phyloP scores from a whole-genome alignment of 2,888 invertebrate genomes.

The Thecocarcelia acutangulata region DNA sequence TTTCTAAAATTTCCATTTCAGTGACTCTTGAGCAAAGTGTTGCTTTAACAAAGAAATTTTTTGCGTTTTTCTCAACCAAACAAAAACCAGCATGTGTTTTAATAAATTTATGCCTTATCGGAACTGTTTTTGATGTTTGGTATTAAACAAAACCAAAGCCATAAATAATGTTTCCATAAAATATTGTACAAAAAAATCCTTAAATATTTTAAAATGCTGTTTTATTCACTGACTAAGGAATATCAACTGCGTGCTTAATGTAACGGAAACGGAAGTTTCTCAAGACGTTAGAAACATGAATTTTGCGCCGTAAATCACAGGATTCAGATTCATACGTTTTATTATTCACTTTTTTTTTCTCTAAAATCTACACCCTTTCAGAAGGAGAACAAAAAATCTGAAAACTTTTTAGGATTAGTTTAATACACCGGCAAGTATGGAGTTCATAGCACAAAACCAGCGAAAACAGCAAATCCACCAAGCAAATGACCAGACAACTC shows the following conservation, averaged over 20 bases:
- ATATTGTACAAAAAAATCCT: not conserved
- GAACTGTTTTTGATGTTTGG: slow-evolving; percentile 8
- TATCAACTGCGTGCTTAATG: slow-evolving; percentile 6
- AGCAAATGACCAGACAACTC: slow-evolving; percentile 20
- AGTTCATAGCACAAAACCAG: not conserved
- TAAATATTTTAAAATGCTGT: slow-evolving; percentile 37
- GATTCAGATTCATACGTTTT: not conserved
- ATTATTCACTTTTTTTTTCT: not conserved
- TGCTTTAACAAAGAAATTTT: slow-evolving; percentile 14
- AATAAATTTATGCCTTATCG: not conserved
- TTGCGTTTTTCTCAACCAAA: not conserved
- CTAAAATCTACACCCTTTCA: not conserved
- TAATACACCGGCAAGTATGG: slow-evolving; percentile 21
- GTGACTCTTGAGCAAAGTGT: not conserved
- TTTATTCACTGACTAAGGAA: not conserved
- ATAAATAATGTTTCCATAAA: slow-evolving; percentile 3
- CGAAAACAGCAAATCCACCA: not conserved
- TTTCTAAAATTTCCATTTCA: slow-evolving; percentile 2
- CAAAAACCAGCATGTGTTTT: slow-evolving; percentile 5
- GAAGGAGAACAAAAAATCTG: not conserved
- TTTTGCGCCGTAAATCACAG: slow-evolving; percentile 56
- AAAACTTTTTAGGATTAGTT: slow-evolving; percentile 25
- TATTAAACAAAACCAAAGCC: slow-evolving; percentile 27
- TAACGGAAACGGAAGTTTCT: slow-evolving; percentile 61
- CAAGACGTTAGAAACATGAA: slow-evolving; percentile 55